These are phyloP conservation scores for Leptinotarsa rubiginosa DNA, from an alignment of 2,888 invertebrate species.

Conservation along the genomic window DNA sequence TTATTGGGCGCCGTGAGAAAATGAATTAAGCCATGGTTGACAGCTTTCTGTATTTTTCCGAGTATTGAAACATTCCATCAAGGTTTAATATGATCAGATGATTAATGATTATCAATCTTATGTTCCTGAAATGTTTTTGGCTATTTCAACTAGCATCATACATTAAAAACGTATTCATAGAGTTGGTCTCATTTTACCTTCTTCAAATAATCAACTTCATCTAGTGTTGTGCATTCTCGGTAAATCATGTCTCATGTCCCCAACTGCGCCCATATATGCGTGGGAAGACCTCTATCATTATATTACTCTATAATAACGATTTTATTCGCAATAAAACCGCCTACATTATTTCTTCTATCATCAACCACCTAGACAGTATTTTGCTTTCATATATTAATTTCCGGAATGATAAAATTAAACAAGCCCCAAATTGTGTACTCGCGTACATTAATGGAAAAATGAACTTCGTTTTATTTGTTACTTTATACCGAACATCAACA, in stretches of 20 bases:
- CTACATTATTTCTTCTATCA: slow-evolving; percentile 13
- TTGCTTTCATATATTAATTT: slow-evolving; percentile 13
- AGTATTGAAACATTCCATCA: too few species aligned
- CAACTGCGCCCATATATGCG: slow-evolving; percentile 12
- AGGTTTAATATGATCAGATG: too few species aligned
- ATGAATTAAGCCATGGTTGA: too few species aligned
- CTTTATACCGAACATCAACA: not conserved
- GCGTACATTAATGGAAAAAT: not conserved
- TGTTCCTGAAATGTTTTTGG: not conserved
- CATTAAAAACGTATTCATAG: not conserved
- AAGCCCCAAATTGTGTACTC: not conserved
- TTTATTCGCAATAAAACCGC: slow-evolving; percentile 20
- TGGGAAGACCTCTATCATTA: slow-evolving; percentile 20
- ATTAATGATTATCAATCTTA: too few species aligned
- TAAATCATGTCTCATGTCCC: slow-evolving; percentile 11
- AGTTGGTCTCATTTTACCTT: not conserved
- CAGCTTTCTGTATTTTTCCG: too few species aligned
- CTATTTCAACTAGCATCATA: not conserved
- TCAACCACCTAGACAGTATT: slow-evolving; percentile 19
- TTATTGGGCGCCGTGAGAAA: too few species aligned
- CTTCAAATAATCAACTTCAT: slow-evolving; percentile 8
- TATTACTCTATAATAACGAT: slow-evolving; percentile 16
- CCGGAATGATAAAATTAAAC: not conserved
- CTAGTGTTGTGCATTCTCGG: slow-evolving; percentile 1
- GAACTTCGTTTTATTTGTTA: slow-evolving; percentile 2